Evolutionary conservation across 2,888 invertebrate species (phyloP).

Genomic region (Steromphala cineraria): DNA sequence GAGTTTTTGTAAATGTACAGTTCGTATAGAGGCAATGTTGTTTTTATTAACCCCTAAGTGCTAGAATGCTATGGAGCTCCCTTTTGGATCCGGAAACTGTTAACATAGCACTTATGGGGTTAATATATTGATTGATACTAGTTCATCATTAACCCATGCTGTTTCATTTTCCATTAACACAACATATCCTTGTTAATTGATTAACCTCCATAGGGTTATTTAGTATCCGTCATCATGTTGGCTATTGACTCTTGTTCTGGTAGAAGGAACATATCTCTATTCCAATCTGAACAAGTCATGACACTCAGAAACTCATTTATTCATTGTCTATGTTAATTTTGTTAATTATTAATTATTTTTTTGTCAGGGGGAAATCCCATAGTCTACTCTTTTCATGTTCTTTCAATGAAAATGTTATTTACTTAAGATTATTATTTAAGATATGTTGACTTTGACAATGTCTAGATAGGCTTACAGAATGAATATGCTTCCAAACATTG

Average conservation of each 20-base stretch:
- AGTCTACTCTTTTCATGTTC: not conserved
- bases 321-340: not conserved
- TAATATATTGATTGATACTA: slow-evolving; percentile 22
- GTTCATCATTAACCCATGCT: slow-evolving; percentile 22
- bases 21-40: slow-evolving; percentile 22
- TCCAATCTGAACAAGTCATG: slow-evolving; percentile 8
- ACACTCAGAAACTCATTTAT: not conserved
- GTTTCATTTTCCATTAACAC: slow-evolving; percentile 20
- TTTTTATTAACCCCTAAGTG: slow-evolving; percentile 27
- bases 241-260: not conserved
- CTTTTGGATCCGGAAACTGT: slow-evolving; percentile 25
- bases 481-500: not conserved
- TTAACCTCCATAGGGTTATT: slow-evolving; percentile 7
- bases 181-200: slow-evolving; percentile 15
- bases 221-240: not conserved
- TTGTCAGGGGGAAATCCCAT: not conserved
- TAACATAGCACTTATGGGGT: slow-evolving; percentile 23
- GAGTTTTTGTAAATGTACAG: slow-evolving; percentile 8
- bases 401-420: slow-evolving; percentile 12
- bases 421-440: slow-evolving; percentile 20
- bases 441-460: not conserved
- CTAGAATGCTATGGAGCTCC: slow-evolving; percentile 22
- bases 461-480: too few species aligned
- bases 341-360: slow-evolving; percentile 12
- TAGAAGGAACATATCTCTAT: not conserved